Evolutionary conservation across 2,113 vertebrate genomes (phyloP).

Genomic region (Terrapene triunguis): DNA sequence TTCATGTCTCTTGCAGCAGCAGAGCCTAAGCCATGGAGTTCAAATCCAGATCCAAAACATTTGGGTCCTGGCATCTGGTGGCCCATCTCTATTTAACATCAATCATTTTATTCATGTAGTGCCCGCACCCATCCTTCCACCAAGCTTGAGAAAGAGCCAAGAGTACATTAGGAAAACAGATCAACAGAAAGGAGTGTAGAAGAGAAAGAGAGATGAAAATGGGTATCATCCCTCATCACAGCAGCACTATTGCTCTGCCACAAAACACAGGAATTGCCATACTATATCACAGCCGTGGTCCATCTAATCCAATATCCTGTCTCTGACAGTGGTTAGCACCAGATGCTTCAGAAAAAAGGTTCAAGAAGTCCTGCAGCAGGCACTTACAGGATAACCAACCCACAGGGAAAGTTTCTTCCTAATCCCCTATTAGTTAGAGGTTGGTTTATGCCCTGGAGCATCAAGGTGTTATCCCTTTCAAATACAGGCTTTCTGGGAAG

Average conservation of each 20-base stretch:
- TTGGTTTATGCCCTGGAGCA: too few relatives aligned
- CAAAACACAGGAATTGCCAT: not conserved
- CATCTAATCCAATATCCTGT: not conserved
- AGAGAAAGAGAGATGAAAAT: not conserved
- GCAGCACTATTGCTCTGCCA: not conserved
- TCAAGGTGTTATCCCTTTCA: not conserved
- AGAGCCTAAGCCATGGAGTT: too few relatives aligned
- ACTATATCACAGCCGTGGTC: not conserved
- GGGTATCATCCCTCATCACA: not conserved
- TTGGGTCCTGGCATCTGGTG: not conserved
- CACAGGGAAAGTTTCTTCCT: not conserved
- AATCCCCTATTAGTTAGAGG: not conserved
- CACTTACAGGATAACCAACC: not conserved
- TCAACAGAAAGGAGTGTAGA: not conserved
- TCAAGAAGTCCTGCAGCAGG: not conserved
- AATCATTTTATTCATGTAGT: not conserved
- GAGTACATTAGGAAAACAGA: not conserved
- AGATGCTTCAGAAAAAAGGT: not conserved
- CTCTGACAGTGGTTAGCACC: not conserved
- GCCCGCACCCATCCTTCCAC: not conserved
- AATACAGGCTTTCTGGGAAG: not conserved
- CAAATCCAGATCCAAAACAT: not conserved
- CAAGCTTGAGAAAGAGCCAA: not conserved
- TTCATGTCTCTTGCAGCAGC: not conserved
- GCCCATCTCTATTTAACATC: not conserved